A percentile compares a stretch with the other conserved stretches of the same genome.
Evolutionary conservation across 2,797 vertebrate species (phyloP).

Genomic region (Eulemur rubriventer): DNA sequence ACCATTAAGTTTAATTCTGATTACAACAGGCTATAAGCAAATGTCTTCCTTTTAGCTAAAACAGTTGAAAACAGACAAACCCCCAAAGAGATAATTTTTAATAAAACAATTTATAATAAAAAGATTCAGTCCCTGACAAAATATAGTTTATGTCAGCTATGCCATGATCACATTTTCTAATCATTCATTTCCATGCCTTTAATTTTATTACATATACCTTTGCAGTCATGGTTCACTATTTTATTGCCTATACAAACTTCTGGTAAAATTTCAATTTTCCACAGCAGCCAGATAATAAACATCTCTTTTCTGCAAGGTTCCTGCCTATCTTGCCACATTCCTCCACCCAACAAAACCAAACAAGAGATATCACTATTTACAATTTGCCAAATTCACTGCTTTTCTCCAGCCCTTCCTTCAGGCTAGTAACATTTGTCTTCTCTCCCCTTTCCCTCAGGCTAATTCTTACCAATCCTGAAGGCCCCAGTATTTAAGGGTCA

Average conservation of each 20-base stretch:
- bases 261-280: conserved; percentile 21
- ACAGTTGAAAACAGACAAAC: not conserved
- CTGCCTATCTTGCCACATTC: not conserved
- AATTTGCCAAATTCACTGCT: not conserved
- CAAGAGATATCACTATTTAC: not conserved
- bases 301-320: not conserved
- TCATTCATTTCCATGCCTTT: not conserved
- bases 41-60: conserved; percentile 19
- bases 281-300: not conserved
- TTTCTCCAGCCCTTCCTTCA: not conserved
- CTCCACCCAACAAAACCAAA: not conserved
- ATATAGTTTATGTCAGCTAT: not conserved
- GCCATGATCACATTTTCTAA: not conserved
- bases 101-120: not conserved
- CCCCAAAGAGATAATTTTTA: not conserved
- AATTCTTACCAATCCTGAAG: not conserved
- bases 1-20: not conserved
- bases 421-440: not conserved
- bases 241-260: not conserved
- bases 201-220: not conserved
- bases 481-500: not conserved
- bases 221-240: not conserved
- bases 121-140: not conserved
- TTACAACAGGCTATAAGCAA: not conserved
- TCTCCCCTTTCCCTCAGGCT: not conserved